Evolutionary conservation across 1,140 invertebrate species (phyloP).

Genomic region (Zaprionus kolodkinae): DNA sequence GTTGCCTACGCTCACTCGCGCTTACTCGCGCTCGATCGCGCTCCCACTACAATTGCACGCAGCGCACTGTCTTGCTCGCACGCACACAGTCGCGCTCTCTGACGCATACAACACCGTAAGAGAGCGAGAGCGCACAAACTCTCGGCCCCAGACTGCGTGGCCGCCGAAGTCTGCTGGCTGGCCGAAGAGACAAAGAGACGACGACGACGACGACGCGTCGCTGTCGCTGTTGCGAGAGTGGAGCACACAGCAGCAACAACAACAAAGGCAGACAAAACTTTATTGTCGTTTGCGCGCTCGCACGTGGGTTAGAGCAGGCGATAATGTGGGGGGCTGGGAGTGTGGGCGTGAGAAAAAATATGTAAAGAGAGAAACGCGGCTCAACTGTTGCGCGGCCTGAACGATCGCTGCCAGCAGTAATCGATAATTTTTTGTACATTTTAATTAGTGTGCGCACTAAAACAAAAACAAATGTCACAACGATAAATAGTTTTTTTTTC

Average conservation of each 20-base stretch:
- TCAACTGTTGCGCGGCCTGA: conserved; percentile 22
- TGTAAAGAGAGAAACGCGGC: background rate
- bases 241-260: background rate
- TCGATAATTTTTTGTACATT: conserved; percentile 66
- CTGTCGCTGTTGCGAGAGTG: conserved; percentile 2
- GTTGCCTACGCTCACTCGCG: conserved; percentile 1
- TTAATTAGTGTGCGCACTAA: conserved; percentile 65
- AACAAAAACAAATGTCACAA: conserved; percentile 19
- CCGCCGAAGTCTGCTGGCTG: conserved; percentile 1
- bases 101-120: too few species aligned
- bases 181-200: conserved; percentile 39
- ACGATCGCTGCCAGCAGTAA: conserved; percentile 24
- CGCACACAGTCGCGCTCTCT: conserved; percentile 5
- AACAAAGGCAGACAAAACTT: background rate
- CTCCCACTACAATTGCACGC: conserved; percentile 6
- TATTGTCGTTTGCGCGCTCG: conserved; percentile 44
- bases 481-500: conserved; percentile 54
- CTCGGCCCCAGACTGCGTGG: conserved; percentile 42
- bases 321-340: background rate
- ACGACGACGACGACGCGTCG: conserved; percentile 5
- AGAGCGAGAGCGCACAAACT: background rate
- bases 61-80: conserved; percentile 21
- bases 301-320: conserved; percentile 34
- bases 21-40: conserved; percentile 20
- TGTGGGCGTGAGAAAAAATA: conserved; percentile 57